phyloP scores from a whole-genome alignment of 2,113 vertebrate species.

The Dipodomys ordii region DNA sequence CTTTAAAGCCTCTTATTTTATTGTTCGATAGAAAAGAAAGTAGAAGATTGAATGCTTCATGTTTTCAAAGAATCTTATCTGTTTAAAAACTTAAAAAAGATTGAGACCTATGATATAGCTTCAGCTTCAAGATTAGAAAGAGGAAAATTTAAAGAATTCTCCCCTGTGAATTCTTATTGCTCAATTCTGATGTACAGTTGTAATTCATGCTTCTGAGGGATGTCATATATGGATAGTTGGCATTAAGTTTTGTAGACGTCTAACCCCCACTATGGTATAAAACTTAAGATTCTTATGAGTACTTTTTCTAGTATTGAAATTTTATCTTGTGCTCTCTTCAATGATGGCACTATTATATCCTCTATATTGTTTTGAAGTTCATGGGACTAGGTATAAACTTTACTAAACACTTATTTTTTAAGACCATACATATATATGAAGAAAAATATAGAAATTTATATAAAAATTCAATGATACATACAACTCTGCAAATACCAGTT shows the following conservation, averaged over 20 bases:
- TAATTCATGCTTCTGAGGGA: not conserved
- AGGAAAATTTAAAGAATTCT: slow-evolving; percentile 70
- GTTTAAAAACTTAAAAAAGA: slow-evolving; percentile 42
- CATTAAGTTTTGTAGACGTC: not conserved
- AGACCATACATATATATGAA: slow-evolving; percentile 37
- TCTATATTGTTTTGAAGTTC: slow-evolving; percentile 66
- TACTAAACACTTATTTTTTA: slow-evolving; percentile 78
- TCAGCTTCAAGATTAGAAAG: slow-evolving; percentile 57
- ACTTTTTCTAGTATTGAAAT: slow-evolving; percentile 29
- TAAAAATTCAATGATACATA: slow-evolving; percentile 26
- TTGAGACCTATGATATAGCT: slow-evolving; percentile 69
- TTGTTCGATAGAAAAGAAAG: slow-evolving; percentile 64
- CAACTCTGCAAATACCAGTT: slow-evolving; percentile 33
- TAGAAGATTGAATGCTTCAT: slow-evolving; percentile 77
- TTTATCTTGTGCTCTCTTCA: slow-evolving; percentile 1
- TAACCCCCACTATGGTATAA: not conserved
- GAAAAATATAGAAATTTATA: slow-evolving; percentile 33
- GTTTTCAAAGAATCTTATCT: slow-evolving; percentile 73
- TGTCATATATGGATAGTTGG: not conserved
- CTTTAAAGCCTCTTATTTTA: slow-evolving; percentile 84
- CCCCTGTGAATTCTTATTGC: not conserved
- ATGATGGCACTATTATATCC: not conserved
- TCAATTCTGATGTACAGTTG: not conserved
- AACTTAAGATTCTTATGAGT: not conserved
- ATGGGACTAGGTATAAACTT: slow-evolving; percentile 60